Percentiles rank a stretch among this genome's conserved stretches.
Conservation (phyloP, 2,797 vertebrate genomes). For the Paedocypris micromegethes region DNA sequence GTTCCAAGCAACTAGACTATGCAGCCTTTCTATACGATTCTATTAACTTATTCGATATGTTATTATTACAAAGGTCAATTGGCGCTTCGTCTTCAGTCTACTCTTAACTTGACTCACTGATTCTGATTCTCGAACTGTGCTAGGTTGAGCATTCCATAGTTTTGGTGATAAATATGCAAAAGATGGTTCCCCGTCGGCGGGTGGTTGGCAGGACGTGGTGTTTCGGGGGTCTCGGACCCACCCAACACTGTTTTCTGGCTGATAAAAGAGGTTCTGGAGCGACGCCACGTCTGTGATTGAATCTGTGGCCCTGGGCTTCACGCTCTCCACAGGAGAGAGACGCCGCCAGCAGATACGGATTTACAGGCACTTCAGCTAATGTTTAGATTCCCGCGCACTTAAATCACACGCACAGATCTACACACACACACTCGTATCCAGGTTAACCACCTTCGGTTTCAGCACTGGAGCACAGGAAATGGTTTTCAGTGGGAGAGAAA, state of each 20-base stretch:
- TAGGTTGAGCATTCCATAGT: too few relatives aligned
- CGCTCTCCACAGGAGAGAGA: conserved; percentile 35
- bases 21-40: too few relatives aligned
- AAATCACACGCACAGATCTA: neutral
- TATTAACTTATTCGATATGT: too few relatives aligned
- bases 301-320: conserved; percentile 36
- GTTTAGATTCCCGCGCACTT: conserved; percentile 1
- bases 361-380: conserved; percentile 21
- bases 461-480: conserved; percentile 6
- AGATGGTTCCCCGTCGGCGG: too few relatives aligned
- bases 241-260: conserved; percentile 24
- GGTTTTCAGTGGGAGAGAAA: conserved; percentile 11
- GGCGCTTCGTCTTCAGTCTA: too few relatives aligned
- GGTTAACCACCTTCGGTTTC: too few relatives aligned
- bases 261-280: conserved; percentile 36
- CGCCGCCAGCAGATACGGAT: conserved; percentile 24
- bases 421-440: neutral
- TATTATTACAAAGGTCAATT: too few relatives aligned
- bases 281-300: conserved; percentile 27
- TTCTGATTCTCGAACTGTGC: too few relatives aligned
- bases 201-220: conserved; percentile 10
- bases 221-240: conserved; percentile 12
- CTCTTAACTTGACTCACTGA: too few relatives aligned
- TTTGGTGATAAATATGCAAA: too few relatives aligned
- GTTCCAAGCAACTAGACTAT: too few relatives aligned